These are phyloP conservation scores for Marmota monax DNA, from an alignment of 2,113 vertebrate genomes.

Conservation along the genomic window DNA sequence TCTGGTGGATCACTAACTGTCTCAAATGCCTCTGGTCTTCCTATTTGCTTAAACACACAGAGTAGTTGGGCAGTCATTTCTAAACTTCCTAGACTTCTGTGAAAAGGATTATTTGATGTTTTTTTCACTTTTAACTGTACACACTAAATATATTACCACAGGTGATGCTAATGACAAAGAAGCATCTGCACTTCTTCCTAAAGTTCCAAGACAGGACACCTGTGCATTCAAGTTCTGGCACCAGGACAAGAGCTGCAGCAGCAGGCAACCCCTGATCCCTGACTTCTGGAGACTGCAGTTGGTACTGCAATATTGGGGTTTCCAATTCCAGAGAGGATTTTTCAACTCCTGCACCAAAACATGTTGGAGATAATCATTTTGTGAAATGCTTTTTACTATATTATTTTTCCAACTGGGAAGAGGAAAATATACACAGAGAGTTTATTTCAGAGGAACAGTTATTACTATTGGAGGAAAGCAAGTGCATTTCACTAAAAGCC, in stretches of 20 bases:
- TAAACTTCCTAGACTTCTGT: neutral
- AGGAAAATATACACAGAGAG: neutral
- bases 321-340: neutral
- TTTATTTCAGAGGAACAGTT: neutral
- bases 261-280: too few relatives aligned
- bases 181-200: neutral
- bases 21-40: neutral
- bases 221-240: neutral
- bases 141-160: neutral
- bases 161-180: neutral
- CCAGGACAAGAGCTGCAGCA: neutral
- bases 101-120: slow-evolving; percentile 30
- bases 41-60: slow-evolving; percentile 51
- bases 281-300: neutral
- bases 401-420: neutral
- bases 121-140: slow-evolving; percentile 51
- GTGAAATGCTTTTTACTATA: neutral
- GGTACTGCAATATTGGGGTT: neutral
- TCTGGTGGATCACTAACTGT: neutral
- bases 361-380: neutral
- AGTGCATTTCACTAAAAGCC: neutral
- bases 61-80: neutral
- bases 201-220: neutral
- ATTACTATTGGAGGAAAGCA: neutral
- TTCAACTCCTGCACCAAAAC: neutral